These are phyloP conservation scores for Thumatha senex DNA, from an alignment of 2,888 invertebrate genomes.

Conservation along the genomic window DNA sequence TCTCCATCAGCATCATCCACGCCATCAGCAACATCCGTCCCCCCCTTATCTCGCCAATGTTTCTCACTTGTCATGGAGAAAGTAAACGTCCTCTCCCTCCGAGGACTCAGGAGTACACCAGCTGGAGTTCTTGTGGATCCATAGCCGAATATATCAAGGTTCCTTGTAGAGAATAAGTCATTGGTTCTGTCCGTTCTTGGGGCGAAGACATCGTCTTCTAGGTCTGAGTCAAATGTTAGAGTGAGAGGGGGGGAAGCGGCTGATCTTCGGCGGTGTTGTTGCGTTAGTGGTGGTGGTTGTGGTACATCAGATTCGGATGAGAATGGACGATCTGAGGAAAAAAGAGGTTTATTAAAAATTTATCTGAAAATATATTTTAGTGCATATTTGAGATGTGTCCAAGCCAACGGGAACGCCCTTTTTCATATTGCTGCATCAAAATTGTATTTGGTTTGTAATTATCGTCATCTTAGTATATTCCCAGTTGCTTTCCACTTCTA, in stretches of 20 bases:
- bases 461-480: too few species aligned
- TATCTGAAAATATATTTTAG: too few species aligned
- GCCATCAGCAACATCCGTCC: constrained; percentile 71
- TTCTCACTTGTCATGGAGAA: constrained; percentile 74
- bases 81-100: constrained; percentile 69
- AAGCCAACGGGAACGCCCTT: too few species aligned
- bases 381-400: too few species aligned
- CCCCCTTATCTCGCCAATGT: constrained; percentile 78
- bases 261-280: constrained; percentile 60
- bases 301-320: constrained; percentile 73
- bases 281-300: constrained; percentile 47
- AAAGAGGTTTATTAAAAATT: neutral
- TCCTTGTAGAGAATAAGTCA: constrained; percentile 69
- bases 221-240: constrained; percentile 65
- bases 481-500: too few species aligned
- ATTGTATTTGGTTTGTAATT: too few species aligned
- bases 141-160: constrained; percentile 70
- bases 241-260: constrained; percentile 70
- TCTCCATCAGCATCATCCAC: constrained; percentile 29
- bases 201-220: constrained; percentile 78
- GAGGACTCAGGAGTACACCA: constrained; percentile 68
- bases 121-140: constrained; percentile 71
- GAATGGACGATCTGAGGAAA: constrained; percentile 65
- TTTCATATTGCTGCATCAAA: too few species aligned
- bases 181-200: constrained; percentile 64